These are phyloP conservation scores for Hypsibius dujardini DNA, from an alignment of 1,140 invertebrate species.

Conservation along the genomic window DNA sequence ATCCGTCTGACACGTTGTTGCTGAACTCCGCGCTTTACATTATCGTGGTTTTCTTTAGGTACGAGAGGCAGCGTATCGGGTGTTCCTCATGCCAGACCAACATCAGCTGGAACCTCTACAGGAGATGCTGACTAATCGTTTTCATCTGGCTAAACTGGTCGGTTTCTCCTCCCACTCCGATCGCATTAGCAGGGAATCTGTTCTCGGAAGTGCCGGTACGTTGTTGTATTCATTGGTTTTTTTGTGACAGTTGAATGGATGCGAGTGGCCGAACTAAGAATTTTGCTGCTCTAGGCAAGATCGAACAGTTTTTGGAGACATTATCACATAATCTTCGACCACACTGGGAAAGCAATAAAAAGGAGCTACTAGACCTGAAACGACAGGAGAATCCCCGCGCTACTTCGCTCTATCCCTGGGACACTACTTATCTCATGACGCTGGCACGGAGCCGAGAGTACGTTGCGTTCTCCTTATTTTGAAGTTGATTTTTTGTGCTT, in stretches of 20 bases:
- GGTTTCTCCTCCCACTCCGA: conserved; percentile 73
- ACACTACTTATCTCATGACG: conserved; percentile 58
- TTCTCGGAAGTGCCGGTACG: conserved; percentile 19
- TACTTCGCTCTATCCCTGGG: conserved; percentile 49
- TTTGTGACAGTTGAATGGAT: not conserved
- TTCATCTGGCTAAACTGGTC: conserved; percentile 60
- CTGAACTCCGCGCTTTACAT: not conserved
- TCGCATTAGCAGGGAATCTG: conserved; percentile 40
- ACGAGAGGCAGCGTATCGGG: conserved; percentile 70
- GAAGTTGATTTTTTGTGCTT: too few species aligned
- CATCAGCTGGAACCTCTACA: conserved; percentile 56
- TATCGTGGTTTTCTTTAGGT: conserved; percentile 31
- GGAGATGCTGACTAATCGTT: conserved; percentile 50
- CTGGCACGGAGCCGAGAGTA: conserved; percentile 51
- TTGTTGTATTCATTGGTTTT: not conserved
- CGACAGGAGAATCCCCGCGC: conserved; percentile 32
- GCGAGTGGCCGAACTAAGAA: too few species aligned
- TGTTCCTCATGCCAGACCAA: conserved; percentile 59
- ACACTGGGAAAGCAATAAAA: conserved; percentile 34
- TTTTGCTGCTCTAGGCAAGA: not conserved
- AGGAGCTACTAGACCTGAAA: conserved; percentile 56
- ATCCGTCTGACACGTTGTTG: not conserved
- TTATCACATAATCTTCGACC: conserved; percentile 18
- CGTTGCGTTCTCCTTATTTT: conserved; percentile 27
- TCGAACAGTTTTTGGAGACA: conserved; percentile 20